Evolutionary conservation across 2,888 invertebrate species (phyloP), one percentile per base, ranked within the genome.

Genomic region (Leptothorax acervorum): DNA sequence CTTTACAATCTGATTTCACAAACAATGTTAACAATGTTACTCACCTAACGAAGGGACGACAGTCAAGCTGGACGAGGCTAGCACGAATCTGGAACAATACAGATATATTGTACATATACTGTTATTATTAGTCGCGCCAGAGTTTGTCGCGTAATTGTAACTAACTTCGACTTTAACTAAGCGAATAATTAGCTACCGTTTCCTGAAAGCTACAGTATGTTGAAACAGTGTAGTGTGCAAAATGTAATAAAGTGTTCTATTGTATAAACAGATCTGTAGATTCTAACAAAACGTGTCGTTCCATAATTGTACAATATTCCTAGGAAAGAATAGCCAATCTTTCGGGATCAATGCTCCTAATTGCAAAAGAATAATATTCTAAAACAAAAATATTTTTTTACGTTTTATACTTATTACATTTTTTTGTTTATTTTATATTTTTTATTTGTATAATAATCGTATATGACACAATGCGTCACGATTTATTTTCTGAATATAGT

Each of bases 41-140:
- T 89, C 83, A 89, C 89, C 90, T 84, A 78, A 87, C 84, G 65
- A 83, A 75, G 76, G 75, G 82, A 86, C 71, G 68, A 81, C 78
- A 86, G 71, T 87, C 84, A 87, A 83, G 60, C 74, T 73, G 89
- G 81, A 83, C 89, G 84, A 82, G 85, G 87, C 83, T 83, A 84
- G 75, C 79, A 73, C 82, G 82, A 83, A 87, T 90, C 89, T 90
- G 90, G 55, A 89, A 89, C 90, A 88, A 85, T 71, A 71, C 48
- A 81, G 74, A 74, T 45, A 73, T 23, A n/a, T n/a, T n/a, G n/a
- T n/a, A 23, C 23, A 23, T 53, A 66, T 55, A 31, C 66, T 55
- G 55, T 81, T 81, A 74, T 81, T 81, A 81, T 81, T 74, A 81
- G 74, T 74, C 48, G n/a, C 48, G 35, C 28, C 48, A 35, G 48